phyloP scores from a whole-genome alignment of 2,797 vertebrate genomes.

The Taeniopygia guttata region DNA sequence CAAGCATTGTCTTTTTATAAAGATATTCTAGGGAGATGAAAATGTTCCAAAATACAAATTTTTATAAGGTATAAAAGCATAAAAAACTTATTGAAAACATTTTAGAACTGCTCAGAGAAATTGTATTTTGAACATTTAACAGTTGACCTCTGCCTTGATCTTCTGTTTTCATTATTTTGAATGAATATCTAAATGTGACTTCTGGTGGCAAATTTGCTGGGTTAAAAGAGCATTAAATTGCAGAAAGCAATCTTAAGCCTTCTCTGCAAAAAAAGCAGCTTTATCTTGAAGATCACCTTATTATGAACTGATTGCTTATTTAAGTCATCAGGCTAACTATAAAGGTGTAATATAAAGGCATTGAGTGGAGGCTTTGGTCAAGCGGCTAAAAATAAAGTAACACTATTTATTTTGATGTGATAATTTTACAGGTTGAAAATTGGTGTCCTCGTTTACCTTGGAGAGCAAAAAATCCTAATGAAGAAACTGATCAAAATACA shows the following conservation, averaged over 20 bases:
- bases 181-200: background rate
- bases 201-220: background rate
- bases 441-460: slow-evolving; percentile 97
- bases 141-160: background rate
- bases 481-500: slow-evolving; percentile 85
- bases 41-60: background rate
- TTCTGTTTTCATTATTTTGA: background rate
- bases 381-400: background rate
- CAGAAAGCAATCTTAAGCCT: background rate
- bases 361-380: background rate
- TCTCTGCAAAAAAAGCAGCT: background rate
- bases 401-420: background rate
- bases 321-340: background rate
- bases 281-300: background rate
- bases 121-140: background rate
- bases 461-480: slow-evolving; percentile 87
- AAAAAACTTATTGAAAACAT: background rate
- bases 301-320: background rate
- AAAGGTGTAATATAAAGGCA: background rate
- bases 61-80: background rate
- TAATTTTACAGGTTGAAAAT: slow-evolving; percentile 90
- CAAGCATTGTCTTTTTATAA: background rate
- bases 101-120: background rate
- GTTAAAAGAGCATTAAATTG: background rate
- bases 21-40: background rate